Percentiles rank a stretch among this genome's conserved stretches.
phyloP scores from a whole-genome alignment of 2,113 vertebrate species.

The Nycticorax nycticorax region DNA sequence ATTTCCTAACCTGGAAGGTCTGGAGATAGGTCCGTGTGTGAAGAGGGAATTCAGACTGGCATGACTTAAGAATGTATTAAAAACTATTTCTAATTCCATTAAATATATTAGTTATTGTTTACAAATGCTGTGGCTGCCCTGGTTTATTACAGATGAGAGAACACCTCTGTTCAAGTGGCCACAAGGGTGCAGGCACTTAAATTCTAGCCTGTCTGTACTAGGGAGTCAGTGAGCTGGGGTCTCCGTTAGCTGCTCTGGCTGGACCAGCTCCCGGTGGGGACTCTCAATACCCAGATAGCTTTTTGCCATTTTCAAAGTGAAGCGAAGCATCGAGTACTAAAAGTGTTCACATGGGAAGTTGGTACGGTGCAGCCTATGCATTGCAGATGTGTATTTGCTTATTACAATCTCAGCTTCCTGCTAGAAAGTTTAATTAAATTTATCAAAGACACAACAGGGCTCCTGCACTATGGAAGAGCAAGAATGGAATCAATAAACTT shows the following conservation, averaged over 20 bases:
- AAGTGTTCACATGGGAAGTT: neutral
- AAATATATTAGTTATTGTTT: neutral
- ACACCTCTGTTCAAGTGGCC: neutral
- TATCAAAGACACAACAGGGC: neutral
- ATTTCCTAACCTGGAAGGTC: neutral
- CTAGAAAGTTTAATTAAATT: slow-evolving; percentile 26
- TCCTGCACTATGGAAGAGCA: neutral
- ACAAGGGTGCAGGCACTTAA: neutral
- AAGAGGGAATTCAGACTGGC: neutral
- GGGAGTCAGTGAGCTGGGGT: neutral
- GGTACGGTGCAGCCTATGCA: neutral
- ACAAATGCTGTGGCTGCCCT: neutral
- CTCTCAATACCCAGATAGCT: neutral
- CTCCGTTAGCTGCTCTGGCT: neutral
- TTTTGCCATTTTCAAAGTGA: neutral
- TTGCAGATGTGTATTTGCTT: neutral
- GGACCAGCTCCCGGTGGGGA: neutral
- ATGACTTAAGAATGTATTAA: neutral
- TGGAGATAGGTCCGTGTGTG: neutral
- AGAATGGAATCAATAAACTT: slow-evolving; percentile 20
- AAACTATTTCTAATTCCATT: neutral
- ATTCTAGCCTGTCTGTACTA: neutral
- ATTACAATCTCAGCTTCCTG: slow-evolving; percentile 19
- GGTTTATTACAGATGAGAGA: neutral
- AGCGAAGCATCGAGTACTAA: neutral